Evolutionary conservation across 1,140 invertebrate species (phyloP).

Genomic region (Drosophila sulfurigaster): DNA sequence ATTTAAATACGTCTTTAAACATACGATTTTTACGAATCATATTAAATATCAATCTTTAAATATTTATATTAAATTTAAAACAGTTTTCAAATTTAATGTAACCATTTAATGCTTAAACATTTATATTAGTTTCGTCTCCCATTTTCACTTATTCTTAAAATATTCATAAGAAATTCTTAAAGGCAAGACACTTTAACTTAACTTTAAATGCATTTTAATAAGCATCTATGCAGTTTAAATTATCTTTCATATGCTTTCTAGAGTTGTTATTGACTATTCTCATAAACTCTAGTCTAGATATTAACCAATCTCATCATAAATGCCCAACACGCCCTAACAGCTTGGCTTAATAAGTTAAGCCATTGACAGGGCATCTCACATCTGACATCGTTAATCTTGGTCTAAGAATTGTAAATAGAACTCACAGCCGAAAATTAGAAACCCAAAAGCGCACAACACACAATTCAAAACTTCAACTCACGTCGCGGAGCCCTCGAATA

Average conservation of each 20-base stretch:
- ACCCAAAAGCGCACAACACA: slow-evolving; percentile 36
- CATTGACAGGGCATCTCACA: slow-evolving; percentile 43
- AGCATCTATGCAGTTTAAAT: not conserved
- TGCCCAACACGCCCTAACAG: slow-evolving; percentile 38
- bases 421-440: slow-evolving; percentile 20
- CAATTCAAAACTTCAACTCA: slow-evolving; percentile 65
- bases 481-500: slow-evolving; percentile 61
- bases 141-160: too few species aligned
- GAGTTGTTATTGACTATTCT: not conserved
- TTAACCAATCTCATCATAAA: slow-evolving; percentile 45
- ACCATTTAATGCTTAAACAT: too few species aligned
- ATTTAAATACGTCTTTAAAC: too few species aligned
- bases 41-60: too few species aligned
- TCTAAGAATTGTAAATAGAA: slow-evolving; percentile 51
- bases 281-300: not conserved
- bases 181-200: too few species aligned
- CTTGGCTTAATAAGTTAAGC: slow-evolving; percentile 24
- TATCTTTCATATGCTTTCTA: too few species aligned
- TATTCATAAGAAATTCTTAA: too few species aligned
- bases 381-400: slow-evolving; percentile 74
- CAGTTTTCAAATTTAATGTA: too few species aligned
- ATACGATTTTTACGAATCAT: too few species aligned
- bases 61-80: too few species aligned
- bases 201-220: not conserved
- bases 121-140: too few species aligned